Base-by-base conservation (phyloP, 2,113 vertebrate species). In the Triplophysa tibetana region DNA sequence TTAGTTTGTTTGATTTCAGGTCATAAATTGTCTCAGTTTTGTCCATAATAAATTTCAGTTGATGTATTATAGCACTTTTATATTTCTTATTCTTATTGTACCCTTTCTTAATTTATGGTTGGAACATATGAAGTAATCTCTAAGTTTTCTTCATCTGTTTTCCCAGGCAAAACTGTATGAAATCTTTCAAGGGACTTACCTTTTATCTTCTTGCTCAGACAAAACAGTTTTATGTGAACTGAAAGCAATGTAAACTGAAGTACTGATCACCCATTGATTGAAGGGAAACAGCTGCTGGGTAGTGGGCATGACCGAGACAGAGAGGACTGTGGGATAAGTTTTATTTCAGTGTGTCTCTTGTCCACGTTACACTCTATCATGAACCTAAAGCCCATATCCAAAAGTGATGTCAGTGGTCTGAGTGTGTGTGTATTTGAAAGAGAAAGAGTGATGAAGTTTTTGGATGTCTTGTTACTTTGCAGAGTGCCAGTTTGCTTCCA, bases 251-350 rank as follows among this genome's bases (percentile, higher is more conserved):
- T 60, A 23, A 60, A 73, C 33, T 38, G 60, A 73, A n/a, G 6
- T 43, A 17, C 54, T 60, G 33, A 38, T 60, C 70, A 38, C 33
- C n/a, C 70, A 43, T 6, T 60, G 70, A 73, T 17, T 60, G 70
- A 73, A 61, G 60, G 17, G n/a, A 43, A 43, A 38, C 54, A 73
- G 70, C 70, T 73, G 70, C 52, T 73, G 29, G 3, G 19, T 16
- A 11, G n/a, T 23, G 12, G 29, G 70, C 70, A 73, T 73, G 56
- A 73, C 52, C 2, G 8, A 60, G 70, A 5, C 52, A 58, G 52
- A 73, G 8, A 13, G 52, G 70, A 73, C 54, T 73, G 56, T 60
- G 70, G 54, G 33, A 73, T 61, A 73, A n/a, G 23, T 60, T 61
- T 45, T 43, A 43, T 12, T 38, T 60, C 29, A 60, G 16, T 21